These are phyloP conservation scores for Cheilosia scutellata DNA, from an alignment of 2,888 invertebrate genomes.

Conservation along the genomic window DNA sequence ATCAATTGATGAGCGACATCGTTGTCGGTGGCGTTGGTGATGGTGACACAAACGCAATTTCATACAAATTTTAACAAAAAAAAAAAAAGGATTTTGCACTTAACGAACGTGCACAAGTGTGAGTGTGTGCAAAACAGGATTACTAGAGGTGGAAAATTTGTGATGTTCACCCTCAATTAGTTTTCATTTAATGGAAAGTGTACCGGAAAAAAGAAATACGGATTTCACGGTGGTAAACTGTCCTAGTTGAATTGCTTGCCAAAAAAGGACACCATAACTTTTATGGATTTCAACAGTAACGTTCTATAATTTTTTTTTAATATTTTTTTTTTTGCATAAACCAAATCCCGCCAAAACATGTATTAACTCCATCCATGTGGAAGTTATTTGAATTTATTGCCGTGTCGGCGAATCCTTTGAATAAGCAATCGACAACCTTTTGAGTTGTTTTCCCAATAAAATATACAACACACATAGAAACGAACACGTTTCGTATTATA, in stretches of 20 bases:
- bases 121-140: conserved; percentile 51
- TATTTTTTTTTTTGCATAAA: background rate
- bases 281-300: conserved; percentile 3
- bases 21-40: conserved; percentile 34
- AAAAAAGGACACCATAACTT: conserved; percentile 45
- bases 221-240: conserved; percentile 19
- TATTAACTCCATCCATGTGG: conserved; percentile 46
- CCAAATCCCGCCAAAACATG: conserved; percentile 40
- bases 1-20: conserved; percentile 51
- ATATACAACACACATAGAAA: conserved; percentile 24
- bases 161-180: conserved; percentile 73
- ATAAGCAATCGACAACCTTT: conserved; percentile 73
- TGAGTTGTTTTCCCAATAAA: conserved; percentile 75
- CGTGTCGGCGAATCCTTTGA: conserved; percentile 75
- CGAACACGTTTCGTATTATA: conserved; percentile 35
- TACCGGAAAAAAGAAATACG: conserved; percentile 20
- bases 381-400: conserved; percentile 72
- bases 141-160: conserved; percentile 62
- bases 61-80: background rate
- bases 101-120: conserved; percentile 36
- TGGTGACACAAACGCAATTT: conserved; percentile 27
- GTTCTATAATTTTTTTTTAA: background rate
- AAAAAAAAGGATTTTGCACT: conserved; percentile 61
- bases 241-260: conserved; percentile 9
- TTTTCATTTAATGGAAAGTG: conserved; percentile 61